Base-by-base conservation (phyloP, 1,140 invertebrate species). In the Globodera rostochiensis region DNA sequence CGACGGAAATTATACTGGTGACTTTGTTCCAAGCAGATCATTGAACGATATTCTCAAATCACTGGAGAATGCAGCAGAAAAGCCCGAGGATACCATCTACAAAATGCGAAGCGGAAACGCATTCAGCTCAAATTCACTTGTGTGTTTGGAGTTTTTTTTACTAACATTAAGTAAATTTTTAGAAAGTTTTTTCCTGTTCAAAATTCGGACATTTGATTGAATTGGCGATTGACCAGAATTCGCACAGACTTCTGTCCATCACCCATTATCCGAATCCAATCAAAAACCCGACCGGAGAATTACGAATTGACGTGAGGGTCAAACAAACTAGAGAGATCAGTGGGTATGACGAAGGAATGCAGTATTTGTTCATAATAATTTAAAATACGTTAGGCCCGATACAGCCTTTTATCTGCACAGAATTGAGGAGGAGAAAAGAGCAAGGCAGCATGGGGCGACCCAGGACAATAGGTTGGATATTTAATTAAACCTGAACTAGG, bases 361-460 rank as follows among this genome's bases (percentile, higher is more conserved):
- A 81, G 8, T 21, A 76, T 81, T 71, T 47, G 6, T 81, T 7
- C n/a, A 83, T 86, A 50, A 57, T 78, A 57, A 53, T 53, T 6
- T 66, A 50, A 25, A 45, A 71, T 36, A n/a, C 11, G n/a, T 9
- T 87, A 87, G 82, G 21, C 88, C 88, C 4, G 88, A 89, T 45
- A 88, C 87, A 4, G 79, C 85, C 0, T 74, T 89, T 5, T 89
- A 90, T 80, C 75, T 89, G 46, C 85, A 88, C 49, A 87, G 87
- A 82, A 75, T 89, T 60, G 89, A 89, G 66, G 81, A 84, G 21
- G 88, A 89, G 64, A 84, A 87, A 73, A 80, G 80, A 9, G 82
- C 84, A 46, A 76, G 87, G 70, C 88, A 90, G 79, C 88, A 90
- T 45, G 89, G 88, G 5, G 88, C 86, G 13, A 75, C 82, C 67